phyloP scores from a whole-genome alignment of 1,140 invertebrate genomes.

The Drosophila carrolli region DNA sequence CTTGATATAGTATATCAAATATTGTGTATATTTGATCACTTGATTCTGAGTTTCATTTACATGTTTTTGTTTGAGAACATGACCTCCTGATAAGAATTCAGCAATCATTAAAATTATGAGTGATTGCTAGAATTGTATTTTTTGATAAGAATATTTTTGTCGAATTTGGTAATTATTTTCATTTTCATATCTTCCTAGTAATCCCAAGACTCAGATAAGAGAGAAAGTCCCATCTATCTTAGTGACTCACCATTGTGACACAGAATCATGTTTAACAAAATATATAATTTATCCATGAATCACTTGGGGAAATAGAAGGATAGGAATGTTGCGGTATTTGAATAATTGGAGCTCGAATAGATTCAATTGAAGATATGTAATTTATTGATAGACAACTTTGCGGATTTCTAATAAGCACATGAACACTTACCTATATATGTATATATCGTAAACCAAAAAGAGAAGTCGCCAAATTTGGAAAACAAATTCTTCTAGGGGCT shows the following conservation, averaged over 20 bases:
- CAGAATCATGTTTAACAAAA: neutral
- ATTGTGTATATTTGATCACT: neutral
- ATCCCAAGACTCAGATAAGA: slow-evolving; percentile 1
- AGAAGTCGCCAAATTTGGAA: neutral
- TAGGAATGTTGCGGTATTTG: slow-evolving; percentile 10
- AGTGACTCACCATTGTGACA: slow-evolving; percentile 1
- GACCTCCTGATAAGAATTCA: slow-evolving; percentile 1
- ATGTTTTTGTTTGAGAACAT: neutral
- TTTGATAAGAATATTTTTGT: neutral
- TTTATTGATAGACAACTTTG: neutral
- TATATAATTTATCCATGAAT: slow-evolving; percentile 2
- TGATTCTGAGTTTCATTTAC: neutral
- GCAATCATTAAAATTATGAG: neutral
- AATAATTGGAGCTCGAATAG: slow-evolving; percentile 8
- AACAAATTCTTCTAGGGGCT: neutral
- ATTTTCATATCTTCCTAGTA: neutral
- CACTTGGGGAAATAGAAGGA: neutral
- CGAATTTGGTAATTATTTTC: neutral
- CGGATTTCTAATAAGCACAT: slow-evolving; percentile 5
- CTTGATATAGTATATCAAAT: neutral
- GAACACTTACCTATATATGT: neutral
- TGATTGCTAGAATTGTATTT: neutral
- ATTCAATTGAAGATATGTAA: slow-evolving; percentile 5
- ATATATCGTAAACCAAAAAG: neutral
- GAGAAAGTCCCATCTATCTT: neutral